Base-by-base conservation (phyloP, 2,113 vertebrate species). In the Corythornis vintsioides region DNA sequence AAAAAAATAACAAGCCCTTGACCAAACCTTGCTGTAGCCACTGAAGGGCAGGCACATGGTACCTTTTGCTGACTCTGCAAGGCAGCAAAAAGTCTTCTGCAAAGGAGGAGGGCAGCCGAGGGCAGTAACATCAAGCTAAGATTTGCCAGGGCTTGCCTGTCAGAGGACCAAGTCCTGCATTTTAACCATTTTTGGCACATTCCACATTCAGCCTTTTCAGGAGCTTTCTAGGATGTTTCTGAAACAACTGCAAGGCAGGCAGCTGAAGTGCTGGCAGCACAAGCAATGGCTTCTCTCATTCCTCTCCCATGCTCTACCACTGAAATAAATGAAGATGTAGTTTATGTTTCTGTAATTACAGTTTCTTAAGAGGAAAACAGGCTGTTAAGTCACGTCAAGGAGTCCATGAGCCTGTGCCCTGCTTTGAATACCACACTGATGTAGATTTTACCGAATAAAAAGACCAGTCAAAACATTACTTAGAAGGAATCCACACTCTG, bases 101-200 rank as follows among this genome's bases (percentile, higher is more conserved):
- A 85, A 89, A 92, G 73, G n/a, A 89, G 86, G 11, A 85, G 42
- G 64, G 89, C 84, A 85, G 91, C 94, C 4, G 0, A 94, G 82
- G 93, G 89, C 92, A 92, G 64, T 25, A 95, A 79, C 67, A 83
- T 88, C 90, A 95, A 86, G 83, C 75, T 80, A 43, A 76, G 90
- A 95, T 91, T 77, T 83, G 95, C 88, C 88, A 94, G 64, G 93
- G 72, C 95, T 94, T 92, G 91, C 48, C 90, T 85, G 50, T 76
- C 60, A 80, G 78, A 89, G 75, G 75, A 83, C 75, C 25, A 53
- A 89, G 89, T 83, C 86, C 91, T 79, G 64, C 52, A 82, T 89
- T 96, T 93, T 90, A 96, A 95, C 86, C 74, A 89, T 89, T 95
- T 96, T 85, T 92, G 90, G 94, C 92, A 93, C 92, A 84, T 93